A percentile compares a stretch with the other conserved stretches of the same genome.
These are phyloP conservation scores for Lophotis ruficrista DNA, from an alignment of 2,113 vertebrate species.

Conservation along the genomic window DNA sequence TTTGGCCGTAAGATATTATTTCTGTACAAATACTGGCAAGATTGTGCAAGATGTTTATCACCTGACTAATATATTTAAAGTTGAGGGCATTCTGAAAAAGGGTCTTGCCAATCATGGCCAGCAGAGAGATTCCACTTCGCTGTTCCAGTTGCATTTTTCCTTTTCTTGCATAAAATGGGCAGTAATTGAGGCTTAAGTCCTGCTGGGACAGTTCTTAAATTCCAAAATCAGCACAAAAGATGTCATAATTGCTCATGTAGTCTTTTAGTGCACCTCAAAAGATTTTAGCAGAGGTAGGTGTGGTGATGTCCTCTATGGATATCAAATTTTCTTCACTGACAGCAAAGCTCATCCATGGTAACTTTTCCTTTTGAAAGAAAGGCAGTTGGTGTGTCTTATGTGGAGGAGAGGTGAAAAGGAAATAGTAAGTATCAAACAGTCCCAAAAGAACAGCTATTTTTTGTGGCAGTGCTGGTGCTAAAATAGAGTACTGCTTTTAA, in stretches of 20 bases:
- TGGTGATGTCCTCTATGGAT: not conserved
- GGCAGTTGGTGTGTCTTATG: not conserved
- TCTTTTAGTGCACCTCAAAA: not conserved
- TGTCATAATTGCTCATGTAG: not conserved
- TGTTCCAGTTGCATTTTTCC: not conserved
- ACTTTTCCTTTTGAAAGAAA: not conserved
- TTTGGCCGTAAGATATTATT: not conserved
- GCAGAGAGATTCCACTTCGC: not conserved
- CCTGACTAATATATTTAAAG: not conserved
- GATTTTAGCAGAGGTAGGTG: not conserved
- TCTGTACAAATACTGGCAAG: not conserved
- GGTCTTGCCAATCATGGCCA: not conserved
- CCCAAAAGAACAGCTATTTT: not conserved
- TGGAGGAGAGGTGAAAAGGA: not conserved
- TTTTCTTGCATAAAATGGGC: not conserved
- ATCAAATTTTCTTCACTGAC: not conserved
- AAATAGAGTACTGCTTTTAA: conserved; percentile 14
- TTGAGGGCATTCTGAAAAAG: not conserved
- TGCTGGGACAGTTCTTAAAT: not conserved
- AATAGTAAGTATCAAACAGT: not conserved
- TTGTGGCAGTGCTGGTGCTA: not conserved
- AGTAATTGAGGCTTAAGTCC: not conserved
- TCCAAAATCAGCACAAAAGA: not conserved
- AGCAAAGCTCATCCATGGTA: not conserved
- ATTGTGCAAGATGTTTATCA: not conserved